A percentile compares a stretch with the other conserved stretches of the same genome.
These are phyloP conservation scores for Mesocentrotus franciscanus DNA, from an alignment of 53 echinoderm and acorn worm genomes.

Conservation along the genomic window DNA sequence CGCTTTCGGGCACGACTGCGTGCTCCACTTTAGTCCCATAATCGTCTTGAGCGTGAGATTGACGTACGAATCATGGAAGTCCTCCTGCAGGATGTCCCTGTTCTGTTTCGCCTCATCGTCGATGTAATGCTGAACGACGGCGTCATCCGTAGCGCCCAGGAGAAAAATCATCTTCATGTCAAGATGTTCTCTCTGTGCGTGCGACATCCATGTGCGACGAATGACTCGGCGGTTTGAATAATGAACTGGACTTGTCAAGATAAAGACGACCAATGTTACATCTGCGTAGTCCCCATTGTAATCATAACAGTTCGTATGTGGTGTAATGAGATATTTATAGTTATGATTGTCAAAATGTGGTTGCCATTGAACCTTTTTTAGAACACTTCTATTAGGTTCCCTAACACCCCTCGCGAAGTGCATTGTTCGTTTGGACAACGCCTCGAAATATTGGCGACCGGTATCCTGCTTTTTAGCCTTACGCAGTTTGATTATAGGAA, in stretches of 20 bases:
- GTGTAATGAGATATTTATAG: conserved; percentile 44
- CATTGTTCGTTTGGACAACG: neutral
- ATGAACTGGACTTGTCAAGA: conserved; percentile 50
- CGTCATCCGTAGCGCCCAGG: conserved; percentile 24
- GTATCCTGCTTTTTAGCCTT: neutral
- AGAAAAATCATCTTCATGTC: conserved; percentile 54
- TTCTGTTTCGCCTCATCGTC: conserved; percentile 56
- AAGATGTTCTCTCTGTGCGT: neutral
- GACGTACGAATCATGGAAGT: conserved; percentile 76
- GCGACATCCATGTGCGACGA: conserved; percentile 26
- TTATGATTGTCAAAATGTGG: conserved; percentile 37
- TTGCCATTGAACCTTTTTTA: conserved; percentile 26
- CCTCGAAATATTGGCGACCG: neutral
- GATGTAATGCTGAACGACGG: conserved; percentile 52
- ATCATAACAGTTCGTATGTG: conserved; percentile 22
- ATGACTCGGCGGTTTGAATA: conserved; percentile 30
- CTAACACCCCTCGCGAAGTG: neutral
- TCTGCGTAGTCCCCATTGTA: neutral
- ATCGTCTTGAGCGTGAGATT: conserved; percentile 83
- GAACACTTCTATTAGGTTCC: conserved; percentile 11
- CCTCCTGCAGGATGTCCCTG: conserved; percentile 78
- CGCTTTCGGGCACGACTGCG: conserved; percentile 76
- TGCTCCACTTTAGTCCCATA: conserved; percentile 80
- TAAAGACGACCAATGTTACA: conserved; percentile 1
- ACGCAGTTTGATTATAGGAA: neutral